Evolutionary conservation across 1,140 invertebrate species (phyloP).

Genomic region (Coptotermes formosanus): DNA sequence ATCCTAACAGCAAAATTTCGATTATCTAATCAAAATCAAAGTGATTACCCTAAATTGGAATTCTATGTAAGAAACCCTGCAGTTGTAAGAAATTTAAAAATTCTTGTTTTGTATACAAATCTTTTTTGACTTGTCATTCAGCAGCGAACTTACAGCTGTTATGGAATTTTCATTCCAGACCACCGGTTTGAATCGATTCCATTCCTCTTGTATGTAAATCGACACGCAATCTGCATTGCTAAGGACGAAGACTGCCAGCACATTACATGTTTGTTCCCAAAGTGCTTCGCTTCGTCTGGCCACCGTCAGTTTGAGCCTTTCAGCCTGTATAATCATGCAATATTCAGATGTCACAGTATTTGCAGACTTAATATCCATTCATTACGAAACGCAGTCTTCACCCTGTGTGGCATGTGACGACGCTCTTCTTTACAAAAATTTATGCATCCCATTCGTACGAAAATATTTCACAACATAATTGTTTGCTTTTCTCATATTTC

Average conservation of each 20-base stretch:
- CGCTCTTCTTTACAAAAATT: no score
- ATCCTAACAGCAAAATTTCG: not conserved
- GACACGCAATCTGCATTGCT: not conserved
- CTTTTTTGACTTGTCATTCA: not conserved
- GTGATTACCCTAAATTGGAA: not conserved
- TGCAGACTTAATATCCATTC: no score
- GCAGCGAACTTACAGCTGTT: not conserved
- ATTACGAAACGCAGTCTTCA: no score
- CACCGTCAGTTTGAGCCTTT: not conserved
- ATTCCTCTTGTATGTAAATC: slow-evolving; percentile 6
- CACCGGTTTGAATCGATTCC: slow-evolving; percentile 7
- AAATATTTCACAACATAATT: no score
- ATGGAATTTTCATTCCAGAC: not conserved
- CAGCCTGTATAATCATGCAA: not conserved
- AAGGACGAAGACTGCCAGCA: not conserved
- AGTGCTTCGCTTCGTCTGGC: not conserved
- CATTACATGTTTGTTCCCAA: not conserved
- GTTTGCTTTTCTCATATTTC: no score
- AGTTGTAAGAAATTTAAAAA: not conserved
- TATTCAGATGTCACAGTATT: no score
- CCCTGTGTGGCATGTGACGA: no score
- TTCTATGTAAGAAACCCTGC: not conserved
- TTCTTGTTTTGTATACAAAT: not conserved
- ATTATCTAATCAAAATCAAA: not conserved
- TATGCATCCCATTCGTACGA: no score